Evolutionary conservation across 2,113 vertebrate species (phyloP).

Genomic region (Mesitornis unicolor): DNA sequence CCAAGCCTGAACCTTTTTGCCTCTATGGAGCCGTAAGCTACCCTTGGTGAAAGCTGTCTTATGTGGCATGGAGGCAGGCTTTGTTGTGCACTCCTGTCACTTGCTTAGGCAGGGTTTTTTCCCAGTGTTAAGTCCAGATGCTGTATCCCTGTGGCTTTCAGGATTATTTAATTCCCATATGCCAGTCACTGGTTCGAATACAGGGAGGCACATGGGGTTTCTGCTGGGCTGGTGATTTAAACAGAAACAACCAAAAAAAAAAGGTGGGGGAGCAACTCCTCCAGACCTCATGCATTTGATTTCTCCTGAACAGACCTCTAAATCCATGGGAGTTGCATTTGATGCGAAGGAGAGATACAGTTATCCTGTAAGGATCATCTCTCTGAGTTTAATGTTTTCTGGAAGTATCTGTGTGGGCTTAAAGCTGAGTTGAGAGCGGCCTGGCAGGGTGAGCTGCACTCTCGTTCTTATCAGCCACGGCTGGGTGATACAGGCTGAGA

Average conservation of each 20-base stretch:
- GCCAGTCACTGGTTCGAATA: not conserved
- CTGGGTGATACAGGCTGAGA: not conserved
- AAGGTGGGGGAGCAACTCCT: no score
- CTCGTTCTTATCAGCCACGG: rapidly evolving
- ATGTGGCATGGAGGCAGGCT: rapidly evolving
- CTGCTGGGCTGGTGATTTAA: not conserved
- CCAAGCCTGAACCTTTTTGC: not conserved
- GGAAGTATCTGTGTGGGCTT: not conserved
- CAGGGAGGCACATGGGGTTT: not conserved
- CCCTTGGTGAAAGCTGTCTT: not conserved
- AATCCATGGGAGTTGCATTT: not conserved
- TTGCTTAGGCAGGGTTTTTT: not conserved
- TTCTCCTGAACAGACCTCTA: not conserved
- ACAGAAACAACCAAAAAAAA: no score
- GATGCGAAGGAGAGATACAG: not conserved
- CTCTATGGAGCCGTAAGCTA: not conserved
- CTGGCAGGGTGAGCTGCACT: not conserved
- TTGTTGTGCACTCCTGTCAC: not conserved
- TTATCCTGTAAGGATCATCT: not conserved
- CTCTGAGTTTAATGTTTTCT: not conserved
- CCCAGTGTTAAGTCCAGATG: not conserved
- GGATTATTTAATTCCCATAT: not conserved
- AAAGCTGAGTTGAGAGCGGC: not conserved
- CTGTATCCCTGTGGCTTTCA: not conserved
- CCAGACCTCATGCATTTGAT: not conserved